Percentiles rank a stretch among this genome's conserved stretches.
Evolutionary conservation across 2,888 invertebrate species (phyloP).

Genomic region (Euplagia quadripunctaria): DNA sequence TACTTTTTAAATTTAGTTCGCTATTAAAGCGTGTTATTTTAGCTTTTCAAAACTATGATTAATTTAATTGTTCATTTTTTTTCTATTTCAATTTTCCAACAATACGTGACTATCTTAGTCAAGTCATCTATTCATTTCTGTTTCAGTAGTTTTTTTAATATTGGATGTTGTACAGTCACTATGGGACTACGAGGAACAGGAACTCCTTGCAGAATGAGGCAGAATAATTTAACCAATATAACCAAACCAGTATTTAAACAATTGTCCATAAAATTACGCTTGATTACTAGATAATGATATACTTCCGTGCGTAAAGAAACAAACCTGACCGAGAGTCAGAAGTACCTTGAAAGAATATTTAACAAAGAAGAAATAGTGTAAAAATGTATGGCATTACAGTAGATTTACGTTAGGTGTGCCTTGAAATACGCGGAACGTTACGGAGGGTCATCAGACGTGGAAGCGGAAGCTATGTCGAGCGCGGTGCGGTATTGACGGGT

Average conservation of each 20-base stretch:
- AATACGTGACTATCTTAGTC: neutral
- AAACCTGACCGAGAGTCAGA: conserved; percentile 27
- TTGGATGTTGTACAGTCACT: no score
- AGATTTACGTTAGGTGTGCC: conserved; percentile 38
- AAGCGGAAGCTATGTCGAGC: conserved; percentile 57
- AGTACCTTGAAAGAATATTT: conserved; percentile 24
- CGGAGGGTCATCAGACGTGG: conserved; percentile 52
- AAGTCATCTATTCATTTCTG: neutral
- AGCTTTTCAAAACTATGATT: no score
- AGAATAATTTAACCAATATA: neutral
- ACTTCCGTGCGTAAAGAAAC: conserved; percentile 39
- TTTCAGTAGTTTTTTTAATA: neutral
- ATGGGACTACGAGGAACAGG: neutral
- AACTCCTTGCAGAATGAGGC: neutral
- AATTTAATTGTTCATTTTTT: neutral
- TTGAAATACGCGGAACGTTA: conserved; percentile 57
- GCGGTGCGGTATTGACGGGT: conserved; percentile 51
- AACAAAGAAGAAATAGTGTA: conserved; percentile 15
- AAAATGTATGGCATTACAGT: conserved; percentile 16
- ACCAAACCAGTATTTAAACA: neutral
- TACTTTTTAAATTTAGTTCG: no score
- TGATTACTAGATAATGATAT: conserved; percentile 28
- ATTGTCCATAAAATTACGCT: neutral
- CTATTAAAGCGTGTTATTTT: no score
- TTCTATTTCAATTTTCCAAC: neutral